Base-by-base conservation (phyloP, 2,888 invertebrate genomes). In the Mesopsocus fuscifrons region DNA sequence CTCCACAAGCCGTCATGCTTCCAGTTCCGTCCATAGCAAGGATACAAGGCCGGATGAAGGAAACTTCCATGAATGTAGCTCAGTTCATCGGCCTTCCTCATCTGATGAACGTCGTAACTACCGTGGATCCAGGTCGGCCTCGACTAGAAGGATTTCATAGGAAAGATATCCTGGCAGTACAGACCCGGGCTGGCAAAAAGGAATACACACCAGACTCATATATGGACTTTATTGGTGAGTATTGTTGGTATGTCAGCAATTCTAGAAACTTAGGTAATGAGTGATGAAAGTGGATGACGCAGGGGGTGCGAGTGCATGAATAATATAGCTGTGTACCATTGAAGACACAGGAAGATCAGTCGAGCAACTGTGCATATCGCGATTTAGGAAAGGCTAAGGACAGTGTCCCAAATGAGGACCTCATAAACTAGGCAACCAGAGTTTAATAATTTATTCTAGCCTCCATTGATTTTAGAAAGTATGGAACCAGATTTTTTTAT, bases 401-500 rank as follows among this genome's bases (percentile, higher is more conserved):
- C n/a, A n/a, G n/a, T n/a, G n/a, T n/a, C n/a, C n/a, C n/a, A n/a
- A n/a, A n/a, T n/a, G n/a, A n/a, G n/a, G n/a, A n/a, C n/a, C n/a
- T n/a, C n/a, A n/a, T n/a, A n/a, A n/a, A n/a, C n/a, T n/a, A n/a
- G n/a, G n/a, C n/a, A n/a, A n/a, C n/a, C n/a, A n/a, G n/a, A n/a
- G n/a, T n/a, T n/a, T n/a, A n/a, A n/a, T n/a, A n/a, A n/a, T n/a
- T n/a, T n/a, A n/a, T n/a, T n/a, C n/a, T n/a, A n/a, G n/a, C n/a
- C n/a, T n/a, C n/a, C n/a, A n/a, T n/a, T n/a, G n/a, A n/a, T n/a
- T n/a, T n/a, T n/a, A n/a, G n/a, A n/a, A n/a, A n/a, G n/a, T n/a
- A n/a, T n/a, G 57, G 71, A 73, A 58, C 88, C 91, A 31, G 82
- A 87, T 58, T 72, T 84, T 55, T 84, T 81, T 62, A 74, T 82